A percentile compares a stretch with the other conserved stretches of the same genome.
phyloP scores from a whole-genome alignment of 2,888 invertebrate species.

The Cataglyphis altisquamis region DNA sequence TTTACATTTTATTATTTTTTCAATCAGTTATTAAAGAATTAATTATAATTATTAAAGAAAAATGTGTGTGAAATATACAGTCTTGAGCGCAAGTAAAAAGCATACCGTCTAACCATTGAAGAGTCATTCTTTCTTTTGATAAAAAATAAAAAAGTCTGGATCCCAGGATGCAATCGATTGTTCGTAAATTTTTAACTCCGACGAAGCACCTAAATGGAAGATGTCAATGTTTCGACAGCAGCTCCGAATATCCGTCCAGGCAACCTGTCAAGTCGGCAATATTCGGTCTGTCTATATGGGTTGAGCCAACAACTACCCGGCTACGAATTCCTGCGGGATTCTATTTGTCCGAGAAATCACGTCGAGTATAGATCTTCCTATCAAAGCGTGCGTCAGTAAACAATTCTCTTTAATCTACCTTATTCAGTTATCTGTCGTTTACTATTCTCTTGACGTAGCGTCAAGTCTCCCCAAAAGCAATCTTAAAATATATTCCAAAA shows the following conservation, averaged over 20 bases:
- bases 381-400: neutral
- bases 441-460: neutral
- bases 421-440: neutral
- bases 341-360: slow-evolving; percentile 68
- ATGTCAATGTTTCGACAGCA: slow-evolving; percentile 48
- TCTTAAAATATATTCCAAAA: neutral
- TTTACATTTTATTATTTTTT: slow-evolving; percentile 12
- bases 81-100: neutral
- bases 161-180: neutral
- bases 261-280: slow-evolving; percentile 59
- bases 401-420: slow-evolving; percentile 9
- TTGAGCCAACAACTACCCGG: slow-evolving; percentile 62
- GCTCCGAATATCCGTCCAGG: slow-evolving; percentile 56
- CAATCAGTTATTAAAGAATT: slow-evolving; percentile 2
- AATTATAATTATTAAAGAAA: neutral
- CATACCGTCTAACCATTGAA: neutral
- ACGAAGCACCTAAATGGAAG: neutral
- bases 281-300: slow-evolving; percentile 57
- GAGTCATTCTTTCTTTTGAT: neutral
- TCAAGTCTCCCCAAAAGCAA: neutral
- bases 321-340: slow-evolving; percentile 68
- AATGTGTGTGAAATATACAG: neutral
- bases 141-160: neutral
- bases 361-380: slow-evolving; percentile 10
- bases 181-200: slow-evolving; percentile 49